Percentiles rank a stretch among this genome's conserved stretches.
phyloP scores from a whole-genome alignment of 53 echinoderm and acorn worm species.

The Crossaster papposus region DNA sequence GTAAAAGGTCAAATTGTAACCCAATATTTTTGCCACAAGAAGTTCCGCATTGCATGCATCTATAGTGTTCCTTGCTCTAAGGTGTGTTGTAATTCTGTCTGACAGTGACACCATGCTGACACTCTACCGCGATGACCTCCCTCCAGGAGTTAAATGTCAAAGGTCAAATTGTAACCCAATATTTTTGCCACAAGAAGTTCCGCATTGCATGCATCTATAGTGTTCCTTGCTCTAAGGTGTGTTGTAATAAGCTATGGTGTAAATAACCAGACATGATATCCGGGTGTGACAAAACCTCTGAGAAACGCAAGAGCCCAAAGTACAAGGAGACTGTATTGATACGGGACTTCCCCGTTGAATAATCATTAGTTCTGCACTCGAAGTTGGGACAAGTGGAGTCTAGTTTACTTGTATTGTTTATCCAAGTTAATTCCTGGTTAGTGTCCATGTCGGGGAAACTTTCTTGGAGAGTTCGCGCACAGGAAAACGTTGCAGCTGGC shows the following conservation, averaged over 20 bases:
- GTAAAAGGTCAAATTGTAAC: slow-evolving; percentile 1
- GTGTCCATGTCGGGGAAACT: too few species aligned
- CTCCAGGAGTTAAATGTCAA: background rate
- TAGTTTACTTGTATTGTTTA: background rate
- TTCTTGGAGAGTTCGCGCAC: too few species aligned
- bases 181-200: background rate
- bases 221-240: too few species aligned
- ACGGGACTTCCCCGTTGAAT: background rate
- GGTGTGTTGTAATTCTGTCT: too few species aligned
- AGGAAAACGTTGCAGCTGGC: too few species aligned
- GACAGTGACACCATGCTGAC: too few species aligned
- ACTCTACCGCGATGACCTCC: background rate
- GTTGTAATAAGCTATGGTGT: too few species aligned
- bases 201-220: background rate
- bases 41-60: background rate
- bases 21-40: background rate
- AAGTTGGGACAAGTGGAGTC: background rate
- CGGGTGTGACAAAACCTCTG: background rate
- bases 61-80: too few species aligned
- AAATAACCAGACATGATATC: too few species aligned
- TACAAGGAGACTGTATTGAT: background rate
- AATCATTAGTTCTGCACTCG: background rate
- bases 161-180: background rate
- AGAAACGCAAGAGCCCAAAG: background rate
- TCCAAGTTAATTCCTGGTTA: background rate